These are phyloP conservation scores for Thomomys bottae DNA, from an alignment of 2,113 vertebrate genomes.

Conservation along the genomic window DNA sequence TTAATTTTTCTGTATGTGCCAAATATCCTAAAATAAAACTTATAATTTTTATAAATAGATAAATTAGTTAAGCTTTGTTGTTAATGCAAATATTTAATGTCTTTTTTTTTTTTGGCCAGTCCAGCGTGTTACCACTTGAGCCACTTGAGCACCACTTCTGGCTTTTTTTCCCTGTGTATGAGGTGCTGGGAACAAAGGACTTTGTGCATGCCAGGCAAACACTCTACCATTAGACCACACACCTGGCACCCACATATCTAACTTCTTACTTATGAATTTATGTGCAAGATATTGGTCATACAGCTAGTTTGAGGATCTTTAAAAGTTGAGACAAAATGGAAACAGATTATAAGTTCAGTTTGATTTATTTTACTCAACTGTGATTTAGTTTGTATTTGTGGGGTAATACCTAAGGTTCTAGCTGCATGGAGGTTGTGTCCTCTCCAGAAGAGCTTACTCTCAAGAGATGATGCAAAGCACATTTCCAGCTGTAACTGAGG, in stretches of 20 bases:
- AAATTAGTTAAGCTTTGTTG: constrained; percentile 8
- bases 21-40: neutral
- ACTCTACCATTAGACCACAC: no score
- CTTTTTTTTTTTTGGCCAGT: no score
- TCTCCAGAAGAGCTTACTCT: neutral
- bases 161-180: no score
- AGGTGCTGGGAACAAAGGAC: no score
- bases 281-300: neutral
- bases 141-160: no score
- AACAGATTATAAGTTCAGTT: neutral
- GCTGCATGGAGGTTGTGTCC: neutral
- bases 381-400: constrained; percentile 11
- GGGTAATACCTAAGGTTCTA: neutral
- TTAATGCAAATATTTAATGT: neutral
- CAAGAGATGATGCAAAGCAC: constrained; percentile 18
- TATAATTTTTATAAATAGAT: neutral
- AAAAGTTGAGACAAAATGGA: neutral
- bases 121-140: no score
- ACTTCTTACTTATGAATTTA: constrained; percentile 18
- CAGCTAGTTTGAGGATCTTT: neutral
- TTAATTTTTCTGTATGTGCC: neutral
- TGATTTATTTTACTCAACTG: neutral
- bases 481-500: constrained; percentile 29
- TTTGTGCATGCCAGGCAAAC: no score
- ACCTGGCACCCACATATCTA: no score